Evolutionary conservation across 2,113 vertebrate species (phyloP), one percentile per base, ranked within the genome.

Genomic region (Vanacampus margaritifer): DNA sequence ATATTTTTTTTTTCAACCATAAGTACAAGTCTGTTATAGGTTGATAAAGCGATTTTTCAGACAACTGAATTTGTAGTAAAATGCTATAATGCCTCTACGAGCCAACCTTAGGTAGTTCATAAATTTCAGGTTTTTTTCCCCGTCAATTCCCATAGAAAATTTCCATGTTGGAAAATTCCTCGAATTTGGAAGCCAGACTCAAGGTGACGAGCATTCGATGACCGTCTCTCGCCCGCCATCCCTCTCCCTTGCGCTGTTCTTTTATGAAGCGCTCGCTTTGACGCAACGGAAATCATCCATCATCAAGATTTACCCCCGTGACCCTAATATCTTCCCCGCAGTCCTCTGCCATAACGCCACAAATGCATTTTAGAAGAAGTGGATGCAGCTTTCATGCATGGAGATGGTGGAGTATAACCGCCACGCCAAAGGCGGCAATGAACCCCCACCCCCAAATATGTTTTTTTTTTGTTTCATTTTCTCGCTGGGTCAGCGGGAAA

Each of bases 401-500:
- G 48, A 63, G 37, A 68, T 14, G 58, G 14, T 9, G 41, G 80
- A 83, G 76, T 84, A 63, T 53, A 72, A 74, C 79, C 79, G 80
- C 79, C 74, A 71, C 72, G 87, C 86, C 85, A 79, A 63, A 64
- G 80, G 85, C 82, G 73, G 74, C 80, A 71, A 6, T 17, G 14
- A 37, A 37, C 10, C 10, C 39, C 39, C 12, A 77, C 74, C 72
- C 72, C 19, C 36, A 63, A 71, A 81, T 77, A 67, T 45, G 37
- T 23, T 13, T 21, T 11, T 36, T 36, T 21, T 59, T 4, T 26
- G 21, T 7, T 21, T 28, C 36, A 3, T 36, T 32, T 50, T 69
- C 73, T 60, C 1, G 86, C 85, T 80, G 62, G 77, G 79, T 91
- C 89, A 91, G 90, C 89, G 86, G 68, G 87, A 89, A 87, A n/a